Base-by-base conservation (phyloP, 37 sponge, comb jelly and placozoan genomes). In the Agelas oroides region DNA sequence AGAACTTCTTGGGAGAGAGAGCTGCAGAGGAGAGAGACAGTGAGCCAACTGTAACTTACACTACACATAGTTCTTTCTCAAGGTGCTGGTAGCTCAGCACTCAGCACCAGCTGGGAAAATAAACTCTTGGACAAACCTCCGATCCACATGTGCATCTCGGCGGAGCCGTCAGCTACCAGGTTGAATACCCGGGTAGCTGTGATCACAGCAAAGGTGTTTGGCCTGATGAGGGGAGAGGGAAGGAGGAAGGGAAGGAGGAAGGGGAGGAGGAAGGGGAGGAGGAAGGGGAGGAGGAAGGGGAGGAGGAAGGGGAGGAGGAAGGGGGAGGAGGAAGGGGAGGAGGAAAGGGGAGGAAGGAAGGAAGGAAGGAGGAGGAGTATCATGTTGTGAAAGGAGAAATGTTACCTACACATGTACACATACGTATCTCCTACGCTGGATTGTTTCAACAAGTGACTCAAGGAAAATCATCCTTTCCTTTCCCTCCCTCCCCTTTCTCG, bases 61-160 rank as follows among this genome's bases (percentile, higher is more conserved):
- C 8, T 23, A 11, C 12, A 21, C n/a, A 23, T 30, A 21, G 58
- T 19, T 16, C 67, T 65, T 24, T 65, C 67, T 27, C 67, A 65
- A 65, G 67, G 13, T 24, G 36, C 15, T 36, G 19, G n/a, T n/a
- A n/a, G n/a, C n/a, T n/a, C n/a, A n/a, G n/a, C n/a, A n/a, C n/a
- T n/a, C n/a, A n/a, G n/a, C n/a, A n/a, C n/a, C n/a, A n/a, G n/a
- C n/a, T n/a, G n/a, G n/a, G n/a, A n/a, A n/a, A n/a, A n/a, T n/a
- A n/a, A n/a, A n/a, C n/a, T n/a, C n/a, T n/a, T n/a, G n/a, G n/a
- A 46, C 33, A 31, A 57, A 83, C 83, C 73, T 63, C 78, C 89
- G 24, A 92, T 92, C 92, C 92, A 94, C 82, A 83, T 90, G 82
- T 94, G 91, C 97, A 96, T 96, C 21, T 81, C 89, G 3, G 68